These are phyloP conservation scores for Plodia interpunctella DNA, from an alignment of 1,140 invertebrate species.

Conservation along the genomic window DNA sequence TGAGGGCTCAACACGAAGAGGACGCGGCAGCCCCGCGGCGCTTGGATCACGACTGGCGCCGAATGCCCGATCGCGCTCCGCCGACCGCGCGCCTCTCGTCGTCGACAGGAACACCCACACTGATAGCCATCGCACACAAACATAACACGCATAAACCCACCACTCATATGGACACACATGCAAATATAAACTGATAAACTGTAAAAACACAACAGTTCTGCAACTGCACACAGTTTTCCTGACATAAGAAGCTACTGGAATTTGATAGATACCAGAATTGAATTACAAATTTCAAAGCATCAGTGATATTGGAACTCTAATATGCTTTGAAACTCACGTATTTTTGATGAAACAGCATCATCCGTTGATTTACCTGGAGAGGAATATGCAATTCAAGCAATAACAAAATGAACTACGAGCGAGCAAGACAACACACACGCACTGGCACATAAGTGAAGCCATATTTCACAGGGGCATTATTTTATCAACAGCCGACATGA, in stretches of 20 bases:
- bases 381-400: slow-evolving; percentile 15
- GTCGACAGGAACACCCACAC: slow-evolving; percentile 54
- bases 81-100: slow-evolving; percentile 43
- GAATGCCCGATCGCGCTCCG: slow-evolving; percentile 32
- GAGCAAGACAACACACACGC: slow-evolving; percentile 16
- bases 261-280: slow-evolving; percentile 12
- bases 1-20: slow-evolving; percentile 46
- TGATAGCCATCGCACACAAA: slow-evolving; percentile 29
- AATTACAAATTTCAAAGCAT: neutral
- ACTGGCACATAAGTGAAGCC: slow-evolving; percentile 20
- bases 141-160: slow-evolving; percentile 26
- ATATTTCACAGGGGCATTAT: slow-evolving; percentile 23
- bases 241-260: slow-evolving; percentile 18
- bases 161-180: slow-evolving; percentile 34
- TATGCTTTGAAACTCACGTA: too few relatives aligned
- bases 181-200: slow-evolving; percentile 62
- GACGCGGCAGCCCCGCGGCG: slow-evolving; percentile 59
- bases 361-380: neutral
- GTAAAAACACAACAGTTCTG: slow-evolving; percentile 59
- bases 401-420: slow-evolving; percentile 23
- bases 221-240: slow-evolving; percentile 55
- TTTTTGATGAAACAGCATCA: too few relatives aligned
- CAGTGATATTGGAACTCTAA: too few relatives aligned
- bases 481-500: slow-evolving; percentile 36
- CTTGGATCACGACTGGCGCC: slow-evolving; percentile 59